Evolutionary conservation across 2,113 vertebrate genomes (phyloP).

Genomic region (Malurus elegans): DNA sequence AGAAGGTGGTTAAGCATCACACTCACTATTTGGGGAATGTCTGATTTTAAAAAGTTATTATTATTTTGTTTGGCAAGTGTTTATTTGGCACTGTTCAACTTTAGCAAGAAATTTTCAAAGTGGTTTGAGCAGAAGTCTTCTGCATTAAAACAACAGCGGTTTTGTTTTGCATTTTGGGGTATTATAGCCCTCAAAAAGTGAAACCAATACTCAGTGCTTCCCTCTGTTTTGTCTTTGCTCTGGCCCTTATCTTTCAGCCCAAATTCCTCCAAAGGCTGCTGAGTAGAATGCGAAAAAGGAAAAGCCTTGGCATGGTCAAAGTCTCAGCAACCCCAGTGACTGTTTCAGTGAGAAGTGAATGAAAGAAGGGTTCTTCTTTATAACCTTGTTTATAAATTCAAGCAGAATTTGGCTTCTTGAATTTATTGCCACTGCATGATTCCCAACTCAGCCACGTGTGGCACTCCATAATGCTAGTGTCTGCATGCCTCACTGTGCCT

Average conservation of each 20-base stretch:
- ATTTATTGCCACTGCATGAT: background rate
- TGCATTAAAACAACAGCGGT: background rate
- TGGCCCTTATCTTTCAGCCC: background rate
- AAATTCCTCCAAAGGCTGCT: background rate
- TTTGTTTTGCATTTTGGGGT: background rate
- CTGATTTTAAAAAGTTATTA: background rate
- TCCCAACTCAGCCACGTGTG: background rate
- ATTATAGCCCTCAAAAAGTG: background rate
- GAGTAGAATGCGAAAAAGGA: background rate
- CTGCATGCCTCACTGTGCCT: background rate
- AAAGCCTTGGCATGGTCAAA: background rate
- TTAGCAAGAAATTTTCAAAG: background rate
- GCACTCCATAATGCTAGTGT: accelerated
- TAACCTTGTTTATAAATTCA: background rate
- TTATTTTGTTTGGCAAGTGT: background rate
- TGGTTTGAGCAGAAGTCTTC: background rate
- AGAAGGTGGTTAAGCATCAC: background rate
- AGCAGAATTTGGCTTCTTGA: background rate
- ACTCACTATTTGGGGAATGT: background rate
- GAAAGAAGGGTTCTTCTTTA: background rate
- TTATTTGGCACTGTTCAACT: background rate
- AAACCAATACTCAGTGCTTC: background rate
- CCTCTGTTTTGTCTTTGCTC: background rate
- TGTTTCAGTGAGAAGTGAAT: background rate
- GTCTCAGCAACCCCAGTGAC: background rate